Conservation (phyloP, 37 sponge, comb jelly and placozoan genomes). For the Tethya wilhelma region DNA sequence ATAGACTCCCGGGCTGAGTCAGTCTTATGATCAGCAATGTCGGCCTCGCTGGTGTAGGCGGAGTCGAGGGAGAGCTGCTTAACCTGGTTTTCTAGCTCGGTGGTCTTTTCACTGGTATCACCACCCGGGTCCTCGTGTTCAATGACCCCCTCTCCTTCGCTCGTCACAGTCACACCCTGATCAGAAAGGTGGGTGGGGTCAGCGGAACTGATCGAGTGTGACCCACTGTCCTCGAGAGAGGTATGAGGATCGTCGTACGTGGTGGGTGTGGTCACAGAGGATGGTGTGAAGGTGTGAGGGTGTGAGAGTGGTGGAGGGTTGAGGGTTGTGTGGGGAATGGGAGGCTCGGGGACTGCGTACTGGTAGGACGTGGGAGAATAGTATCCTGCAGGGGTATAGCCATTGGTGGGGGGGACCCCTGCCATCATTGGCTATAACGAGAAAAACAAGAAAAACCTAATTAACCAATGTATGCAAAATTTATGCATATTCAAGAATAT, state of each 20-base stretch:
- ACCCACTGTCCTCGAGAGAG: neutral
- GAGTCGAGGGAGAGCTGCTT: slow-evolving; percentile 28
- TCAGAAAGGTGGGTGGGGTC: neutral
- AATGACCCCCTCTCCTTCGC: neutral
- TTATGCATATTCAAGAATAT: no score
- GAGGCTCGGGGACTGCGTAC: neutral
- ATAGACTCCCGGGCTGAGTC: neutral
- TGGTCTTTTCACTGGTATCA: neutral
- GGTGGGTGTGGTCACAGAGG: neutral
- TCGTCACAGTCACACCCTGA: neutral
- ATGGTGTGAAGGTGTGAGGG: neutral
- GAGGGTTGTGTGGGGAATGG: neutral
- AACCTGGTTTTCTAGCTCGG: neutral
- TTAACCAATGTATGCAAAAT: no score
- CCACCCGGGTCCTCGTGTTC: neutral
- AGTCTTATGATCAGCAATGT: no score
- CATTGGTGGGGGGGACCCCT: no score
- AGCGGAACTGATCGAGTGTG: no score
- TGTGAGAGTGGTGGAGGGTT: neutral
- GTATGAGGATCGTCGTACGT: neutral
- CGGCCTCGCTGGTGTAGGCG: slow-evolving; percentile 1
- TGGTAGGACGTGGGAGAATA: neutral
- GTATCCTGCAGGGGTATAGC: no score
- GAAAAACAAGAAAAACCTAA: no score
- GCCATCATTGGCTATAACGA: no score